Evolutionary conservation across 1,140 invertebrate species (phyloP).

Genomic region (Tenebrio molitor): DNA sequence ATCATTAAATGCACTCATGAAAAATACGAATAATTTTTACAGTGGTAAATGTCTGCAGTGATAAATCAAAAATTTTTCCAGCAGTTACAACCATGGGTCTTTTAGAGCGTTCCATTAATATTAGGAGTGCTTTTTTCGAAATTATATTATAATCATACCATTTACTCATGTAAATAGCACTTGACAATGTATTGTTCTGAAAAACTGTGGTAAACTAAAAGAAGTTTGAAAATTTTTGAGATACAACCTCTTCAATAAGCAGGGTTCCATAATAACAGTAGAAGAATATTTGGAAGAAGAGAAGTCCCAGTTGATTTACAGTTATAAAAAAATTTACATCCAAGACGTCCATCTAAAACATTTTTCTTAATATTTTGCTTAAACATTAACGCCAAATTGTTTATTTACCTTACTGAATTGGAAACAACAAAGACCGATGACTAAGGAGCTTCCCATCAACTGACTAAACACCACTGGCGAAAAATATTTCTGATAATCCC

Average conservation of each 20-base stretch:
- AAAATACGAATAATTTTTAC: background rate
- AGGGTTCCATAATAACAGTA: conserved; percentile 62
- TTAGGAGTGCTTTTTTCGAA: conserved; percentile 47
- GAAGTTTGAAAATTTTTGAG: too few species aligned
- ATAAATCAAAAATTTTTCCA: conserved; percentile 45
- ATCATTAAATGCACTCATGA: too few species aligned
- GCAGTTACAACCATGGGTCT: conserved; percentile 46
- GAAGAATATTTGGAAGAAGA: conserved; percentile 59
- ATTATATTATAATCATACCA: conserved; percentile 51
- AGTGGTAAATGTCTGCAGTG: background rate
- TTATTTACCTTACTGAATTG: conserved; percentile 47
- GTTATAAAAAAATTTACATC: conserved; percentile 11
- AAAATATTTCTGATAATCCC: background rate
- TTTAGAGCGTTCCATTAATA: conserved; percentile 55
- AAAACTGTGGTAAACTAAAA: background rate
- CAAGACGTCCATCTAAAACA: background rate
- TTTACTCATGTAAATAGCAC: conserved; percentile 49
- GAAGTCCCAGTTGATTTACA: conserved; percentile 9
- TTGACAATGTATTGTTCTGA: conserved; percentile 47
- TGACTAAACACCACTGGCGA: conserved; percentile 27
- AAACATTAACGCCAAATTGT: background rate
- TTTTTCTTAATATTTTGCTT: conserved; percentile 12
- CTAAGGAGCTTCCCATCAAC: conserved; percentile 58
- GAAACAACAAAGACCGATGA: conserved; percentile 60
- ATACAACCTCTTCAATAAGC: conserved; percentile 48